A percentile compares a stretch with the other conserved stretches of the same genome.
These are phyloP conservation scores for Perccottus glenii DNA, from an alignment of 2,113 vertebrate genomes.

Conservation along the genomic window DNA sequence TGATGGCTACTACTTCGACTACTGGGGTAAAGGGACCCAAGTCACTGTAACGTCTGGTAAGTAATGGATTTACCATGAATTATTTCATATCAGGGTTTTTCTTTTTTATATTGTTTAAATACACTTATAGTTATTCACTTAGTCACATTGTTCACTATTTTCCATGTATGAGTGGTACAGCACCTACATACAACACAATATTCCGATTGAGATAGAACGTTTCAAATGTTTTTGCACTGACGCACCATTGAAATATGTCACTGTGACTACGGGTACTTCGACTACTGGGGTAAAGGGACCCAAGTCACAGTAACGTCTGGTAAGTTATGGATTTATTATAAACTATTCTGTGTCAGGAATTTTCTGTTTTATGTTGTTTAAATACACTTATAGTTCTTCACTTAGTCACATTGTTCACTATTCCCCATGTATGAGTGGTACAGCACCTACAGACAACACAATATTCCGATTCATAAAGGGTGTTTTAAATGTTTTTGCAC, in stretches of 20 bases:
- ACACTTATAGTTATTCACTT: not conserved
- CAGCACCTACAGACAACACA: not conserved
- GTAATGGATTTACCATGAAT: conserved; percentile 11
- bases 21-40: conserved; percentile 59
- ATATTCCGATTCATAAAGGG: conserved; percentile 1
- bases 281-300: conserved; percentile 60
- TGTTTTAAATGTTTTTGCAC: not conserved
- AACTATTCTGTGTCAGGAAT: not conserved
- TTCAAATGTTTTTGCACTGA: not conserved
- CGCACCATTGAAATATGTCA: not conserved
- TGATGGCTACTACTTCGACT: conserved; percentile 37
- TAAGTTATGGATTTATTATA: conserved; percentile 31
- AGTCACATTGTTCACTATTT: not conserved
- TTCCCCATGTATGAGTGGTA: not conserved
- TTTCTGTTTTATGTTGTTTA: not conserved
- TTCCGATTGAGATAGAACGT: not conserved
- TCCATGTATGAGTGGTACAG: not conserved
- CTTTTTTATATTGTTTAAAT: not conserved
- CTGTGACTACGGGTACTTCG: conserved; percentile 25
- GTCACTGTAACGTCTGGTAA: conserved; percentile 66
- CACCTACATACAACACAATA: not conserved
- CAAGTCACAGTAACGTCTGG: conserved; percentile 64
- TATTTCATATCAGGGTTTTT: not conserved
- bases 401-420: not conserved
- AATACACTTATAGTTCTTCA: not conserved